Evolutionary conservation across 2,113 vertebrate species (phyloP).

Genomic region (Podocnemis expansa): DNA sequence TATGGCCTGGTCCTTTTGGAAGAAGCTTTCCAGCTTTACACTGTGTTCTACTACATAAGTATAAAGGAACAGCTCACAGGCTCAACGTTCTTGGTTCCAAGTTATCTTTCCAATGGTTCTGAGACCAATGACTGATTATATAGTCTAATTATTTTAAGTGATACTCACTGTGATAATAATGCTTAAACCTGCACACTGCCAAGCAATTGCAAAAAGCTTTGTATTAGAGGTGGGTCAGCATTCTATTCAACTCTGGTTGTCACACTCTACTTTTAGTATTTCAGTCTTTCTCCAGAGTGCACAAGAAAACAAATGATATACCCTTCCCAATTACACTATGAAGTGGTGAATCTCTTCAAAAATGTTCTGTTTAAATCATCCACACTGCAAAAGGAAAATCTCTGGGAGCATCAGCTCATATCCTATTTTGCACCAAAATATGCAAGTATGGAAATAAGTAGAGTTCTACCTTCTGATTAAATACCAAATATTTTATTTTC

Average conservation of each 20-base stretch:
- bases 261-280: no score
- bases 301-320: no score
- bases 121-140: not conserved
- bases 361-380: not conserved
- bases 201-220: not conserved
- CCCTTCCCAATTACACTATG: no score
- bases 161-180: accelerated
- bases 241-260: no score
- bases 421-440: no score
- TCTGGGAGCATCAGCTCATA: not conserved
- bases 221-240: no score
- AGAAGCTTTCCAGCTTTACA: no score
- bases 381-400: not conserved
- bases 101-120: not conserved
- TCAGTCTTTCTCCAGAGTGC: no score
- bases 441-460: no score
- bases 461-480: not conserved
- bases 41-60: not conserved
- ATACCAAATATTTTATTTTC: not conserved
- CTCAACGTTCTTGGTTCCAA: not conserved
- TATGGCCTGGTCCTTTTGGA: no score
- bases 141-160: not conserved
- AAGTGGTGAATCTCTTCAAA: not conserved
- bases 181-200: not conserved
- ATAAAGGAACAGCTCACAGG: not conserved